Evolutionary conservation across 2,888 invertebrate genomes (phyloP), one percentile per base, ranked within the genome.

Genomic region (Phorcus lineatus): DNA sequence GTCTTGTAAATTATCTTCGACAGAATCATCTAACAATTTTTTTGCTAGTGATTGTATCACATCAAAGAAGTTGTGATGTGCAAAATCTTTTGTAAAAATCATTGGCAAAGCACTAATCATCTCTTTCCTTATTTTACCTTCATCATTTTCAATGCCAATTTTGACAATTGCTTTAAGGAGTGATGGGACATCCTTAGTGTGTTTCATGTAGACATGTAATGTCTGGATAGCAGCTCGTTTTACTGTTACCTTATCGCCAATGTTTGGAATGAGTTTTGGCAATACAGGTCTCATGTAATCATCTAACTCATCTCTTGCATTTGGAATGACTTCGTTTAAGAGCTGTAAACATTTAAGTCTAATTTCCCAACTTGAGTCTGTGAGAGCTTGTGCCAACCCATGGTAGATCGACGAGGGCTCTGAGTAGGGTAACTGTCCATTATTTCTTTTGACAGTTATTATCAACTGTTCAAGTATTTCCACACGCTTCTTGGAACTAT

Each of bases 281-380:
- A 93, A 86, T 4, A 93, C 88, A 36, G 91, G 85, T 62, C 90
- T 87, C 91, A 93, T 92, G 83, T 93, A 93, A 74, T 89, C 85
- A 84, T 93, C 93, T 53, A 93, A 82, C 13, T 92, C 90, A 78
- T 88, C 88, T 28, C 91, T 92, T 86, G 91, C 88, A 70, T 90
- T 88, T 9, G 91, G 92, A 76, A 91, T 92, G 80, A 91, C 87
- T 86, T 92, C 93, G 86, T 88, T 90, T 84, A 90, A 90, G 79
- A 90, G 89, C 81, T 93, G 92, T 28, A 93, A 91, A 81, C 93
- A 93, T 86, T 94, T 93, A 81, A 93, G 90, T 77, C 94, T 89
- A 17, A 94, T 93, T 86, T 94, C 94, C 94, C 93, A 94, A 81
- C 93, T 90, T 17, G 90, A 88, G 81, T 94, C 94, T 22, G 89